phyloP scores from a whole-genome alignment of 2,888 invertebrate species.

The Hyppa rectilinea region DNA sequence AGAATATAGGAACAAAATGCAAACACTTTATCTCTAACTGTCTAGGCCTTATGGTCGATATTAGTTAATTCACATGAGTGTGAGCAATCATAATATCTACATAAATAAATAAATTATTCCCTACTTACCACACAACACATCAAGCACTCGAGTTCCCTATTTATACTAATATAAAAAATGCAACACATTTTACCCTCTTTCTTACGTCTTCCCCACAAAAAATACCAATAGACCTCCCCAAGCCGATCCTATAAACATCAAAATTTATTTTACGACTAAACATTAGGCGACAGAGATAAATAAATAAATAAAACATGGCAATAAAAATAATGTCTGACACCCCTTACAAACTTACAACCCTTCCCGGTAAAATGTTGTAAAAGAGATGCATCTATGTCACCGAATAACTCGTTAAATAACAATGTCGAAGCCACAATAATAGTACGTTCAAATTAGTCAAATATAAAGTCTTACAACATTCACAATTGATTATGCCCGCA shows the following conservation, averaged over 20 bases:
- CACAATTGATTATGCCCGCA: slow-evolving; percentile 63
- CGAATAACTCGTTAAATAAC: slow-evolving; percentile 27
- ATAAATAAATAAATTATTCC: slow-evolving; percentile 29
- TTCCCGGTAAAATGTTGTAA: slow-evolving; percentile 61
- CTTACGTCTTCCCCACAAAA: slow-evolving; percentile 35
- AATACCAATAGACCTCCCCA: slow-evolving; percentile 39
- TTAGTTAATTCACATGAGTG: background rate
- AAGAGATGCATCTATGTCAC: slow-evolving; percentile 40
- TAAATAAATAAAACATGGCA: slow-evolving; percentile 66
- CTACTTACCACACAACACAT: slow-evolving; percentile 2
- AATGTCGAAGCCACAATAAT: slow-evolving; percentile 24
- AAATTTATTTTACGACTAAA: slow-evolving; percentile 66
- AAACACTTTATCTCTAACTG: background rate
- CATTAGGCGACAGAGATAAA: slow-evolving; percentile 60
- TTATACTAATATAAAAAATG: slow-evolving; percentile 36
- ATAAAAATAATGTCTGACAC: slow-evolving; percentile 54
- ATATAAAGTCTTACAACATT: too few species aligned
- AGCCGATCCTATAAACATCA: slow-evolving; percentile 65
- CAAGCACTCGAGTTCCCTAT: background rate
- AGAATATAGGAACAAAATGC: background rate
- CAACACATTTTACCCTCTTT: slow-evolving; percentile 15
- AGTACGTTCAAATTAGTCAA: too few species aligned
- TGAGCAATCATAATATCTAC: slow-evolving; percentile 13
- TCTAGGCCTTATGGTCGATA: background rate
- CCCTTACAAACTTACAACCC: slow-evolving; percentile 63